Percentiles rank a stretch among this genome's conserved stretches.
These are phyloP conservation scores for Mylabris phalerata DNA, from an alignment of 1,140 invertebrate genomes.

Conservation along the genomic window DNA sequence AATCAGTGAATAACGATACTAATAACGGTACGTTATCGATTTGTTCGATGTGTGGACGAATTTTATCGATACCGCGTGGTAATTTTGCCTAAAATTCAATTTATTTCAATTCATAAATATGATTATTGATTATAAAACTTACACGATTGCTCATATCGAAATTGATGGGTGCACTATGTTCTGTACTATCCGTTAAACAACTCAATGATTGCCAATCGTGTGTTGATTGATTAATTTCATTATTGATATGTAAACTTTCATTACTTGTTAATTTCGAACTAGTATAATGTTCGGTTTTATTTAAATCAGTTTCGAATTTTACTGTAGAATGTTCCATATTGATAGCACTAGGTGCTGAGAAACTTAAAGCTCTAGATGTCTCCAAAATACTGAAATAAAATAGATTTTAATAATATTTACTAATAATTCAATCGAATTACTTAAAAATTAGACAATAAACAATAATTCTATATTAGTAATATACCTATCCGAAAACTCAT, in stretches of 20 bases:
- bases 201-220: conserved; percentile 74
- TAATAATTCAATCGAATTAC: too few species aligned
- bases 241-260: conserved; percentile 22
- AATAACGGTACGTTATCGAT: conserved; percentile 96
- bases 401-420: too few species aligned
- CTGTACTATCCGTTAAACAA: conserved; percentile 79
- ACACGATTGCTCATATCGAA: conserved; percentile 90
- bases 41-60: conserved; percentile 87
- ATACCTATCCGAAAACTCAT: conserved; percentile 7
- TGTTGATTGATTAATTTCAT: conserved; percentile 9
- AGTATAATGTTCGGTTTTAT: conserved; percentile 18
- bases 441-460: too few species aligned
- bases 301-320: conserved; percentile 52
- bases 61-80: conserved; percentile 93
- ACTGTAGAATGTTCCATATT: conserved; percentile 69
- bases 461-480: too few species aligned
- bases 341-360: conserved; percentile 78
- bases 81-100: conserved; percentile 68
- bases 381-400: conserved; percentile 47
- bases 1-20: conserved; percentile 95
- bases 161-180: conserved; percentile 80
- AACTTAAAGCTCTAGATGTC: conserved; percentile 63
- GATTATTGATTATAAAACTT: conserved; percentile 27
- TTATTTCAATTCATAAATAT: neutral
- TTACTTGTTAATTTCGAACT: conserved; percentile 5